A percentile compares a stretch with the other conserved stretches of the same genome.
These are phyloP conservation scores for Alcedo quadribrachys DNA, from an alignment of 2,797 vertebrate species.

Conservation along the genomic window DNA sequence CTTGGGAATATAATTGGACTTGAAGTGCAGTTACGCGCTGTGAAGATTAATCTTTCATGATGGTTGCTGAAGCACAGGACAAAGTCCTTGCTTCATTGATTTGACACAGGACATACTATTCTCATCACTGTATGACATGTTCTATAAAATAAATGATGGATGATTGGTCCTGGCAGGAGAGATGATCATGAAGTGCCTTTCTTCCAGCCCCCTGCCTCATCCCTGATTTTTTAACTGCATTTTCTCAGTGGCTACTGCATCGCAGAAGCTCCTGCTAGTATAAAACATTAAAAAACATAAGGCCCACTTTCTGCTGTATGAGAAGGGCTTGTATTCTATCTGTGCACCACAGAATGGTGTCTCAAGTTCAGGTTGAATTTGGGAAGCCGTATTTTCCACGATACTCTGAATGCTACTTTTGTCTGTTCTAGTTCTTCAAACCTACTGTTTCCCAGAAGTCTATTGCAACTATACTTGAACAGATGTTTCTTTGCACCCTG, in stretches of 20 bases:
- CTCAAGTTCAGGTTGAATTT: neutral
- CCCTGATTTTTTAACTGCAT: neutral
- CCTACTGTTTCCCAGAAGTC: neutral
- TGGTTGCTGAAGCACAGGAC: neutral
- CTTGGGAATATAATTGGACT: slow-evolving; percentile 42
- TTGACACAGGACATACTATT: slow-evolving; percentile 51
- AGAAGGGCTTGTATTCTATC: neutral
- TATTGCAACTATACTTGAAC: neutral
- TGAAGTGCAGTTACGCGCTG: neutral
- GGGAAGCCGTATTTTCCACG: neutral
- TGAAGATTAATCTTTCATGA: slow-evolving; percentile 42
- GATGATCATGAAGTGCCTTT: neutral
- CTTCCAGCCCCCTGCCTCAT: neutral
- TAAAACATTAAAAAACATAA: neutral
- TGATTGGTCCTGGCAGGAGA: slow-evolving; percentile 46
- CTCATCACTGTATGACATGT: slow-evolving; percentile 26
- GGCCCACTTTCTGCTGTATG: neutral
- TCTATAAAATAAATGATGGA: slow-evolving; percentile 31
- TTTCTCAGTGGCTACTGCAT: neutral
- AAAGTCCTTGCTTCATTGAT: slow-evolving; percentile 53
- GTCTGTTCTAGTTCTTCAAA: neutral
- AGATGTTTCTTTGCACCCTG: neutral
- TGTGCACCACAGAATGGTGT: neutral
- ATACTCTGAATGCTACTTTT: neutral
- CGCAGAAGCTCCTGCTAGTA: neutral